Conservation (phyloP, 1,140 invertebrate species). For the Penaeus indicus region DNA sequence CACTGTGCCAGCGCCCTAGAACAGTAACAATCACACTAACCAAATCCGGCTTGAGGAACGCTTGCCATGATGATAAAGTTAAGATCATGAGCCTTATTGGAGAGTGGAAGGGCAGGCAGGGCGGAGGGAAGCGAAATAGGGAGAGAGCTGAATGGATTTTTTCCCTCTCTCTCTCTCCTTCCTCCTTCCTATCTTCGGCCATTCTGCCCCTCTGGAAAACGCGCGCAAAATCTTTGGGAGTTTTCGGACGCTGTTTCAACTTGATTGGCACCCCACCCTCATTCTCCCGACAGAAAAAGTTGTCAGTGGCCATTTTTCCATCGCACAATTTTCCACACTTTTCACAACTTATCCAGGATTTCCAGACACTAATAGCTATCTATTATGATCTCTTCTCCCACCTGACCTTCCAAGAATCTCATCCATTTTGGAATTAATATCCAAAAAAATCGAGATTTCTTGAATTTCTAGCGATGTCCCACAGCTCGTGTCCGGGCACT, state of each 20-base stretch:
- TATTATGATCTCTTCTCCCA: constrained; percentile 5
- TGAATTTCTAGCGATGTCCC: too few relatives aligned
- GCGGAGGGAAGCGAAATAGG: too few relatives aligned
- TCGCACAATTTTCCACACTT: constrained; percentile 57
- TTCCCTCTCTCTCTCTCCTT: not conserved
- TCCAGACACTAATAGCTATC: constrained; percentile 46
- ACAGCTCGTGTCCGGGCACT: not conserved
- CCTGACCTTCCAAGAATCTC: not conserved
- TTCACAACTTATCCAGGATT: constrained; percentile 46
- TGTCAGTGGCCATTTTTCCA: constrained; percentile 57
- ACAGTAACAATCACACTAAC: not conserved
- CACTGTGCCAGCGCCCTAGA: not conserved
- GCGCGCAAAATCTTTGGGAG: constrained; percentile 37
- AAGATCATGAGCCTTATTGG: too few relatives aligned
- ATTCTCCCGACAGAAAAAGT: constrained; percentile 53
- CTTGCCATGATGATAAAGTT: too few relatives aligned
- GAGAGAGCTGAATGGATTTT: too few relatives aligned
- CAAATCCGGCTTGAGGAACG: too few relatives aligned
- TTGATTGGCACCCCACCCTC: constrained; percentile 58
- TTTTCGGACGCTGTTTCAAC: constrained; percentile 58
- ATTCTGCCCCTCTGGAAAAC: constrained; percentile 17
- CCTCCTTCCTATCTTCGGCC: not conserved
- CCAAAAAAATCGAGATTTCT: too few relatives aligned
- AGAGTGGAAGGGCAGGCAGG: too few relatives aligned
- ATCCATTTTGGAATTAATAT: too few relatives aligned